Conservation (phyloP, 1,140 invertebrate genomes). For the Himalopsyche phryganea region DNA sequence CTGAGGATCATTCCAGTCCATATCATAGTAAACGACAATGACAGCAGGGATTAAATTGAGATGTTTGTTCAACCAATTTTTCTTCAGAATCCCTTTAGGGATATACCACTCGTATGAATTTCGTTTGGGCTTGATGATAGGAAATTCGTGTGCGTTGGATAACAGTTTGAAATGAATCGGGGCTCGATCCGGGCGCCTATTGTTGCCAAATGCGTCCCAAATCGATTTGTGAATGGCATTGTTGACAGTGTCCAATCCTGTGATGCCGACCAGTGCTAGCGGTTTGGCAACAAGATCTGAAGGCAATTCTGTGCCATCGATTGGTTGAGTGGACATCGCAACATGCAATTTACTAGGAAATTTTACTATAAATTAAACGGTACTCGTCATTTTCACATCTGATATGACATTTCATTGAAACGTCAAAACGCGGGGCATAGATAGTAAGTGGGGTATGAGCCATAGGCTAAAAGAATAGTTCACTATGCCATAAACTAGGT, state of each 20-base stretch:
- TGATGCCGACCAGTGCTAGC: conserved; percentile 77
- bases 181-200: conserved; percentile 73
- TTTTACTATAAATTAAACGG: neutral
- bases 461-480: too few relatives aligned
- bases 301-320: conserved; percentile 65
- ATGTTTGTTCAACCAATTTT: conserved; percentile 95
- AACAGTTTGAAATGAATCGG: conserved; percentile 82
- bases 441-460: too few relatives aligned
- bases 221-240: conserved; percentile 86
- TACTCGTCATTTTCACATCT: neutral
- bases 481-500: too few relatives aligned
- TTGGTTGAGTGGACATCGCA: conserved; percentile 47
- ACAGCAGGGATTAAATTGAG: conserved; percentile 86
- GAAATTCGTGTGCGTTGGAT: conserved; percentile 78
- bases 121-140: conserved; percentile 84
- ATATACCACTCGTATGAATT: conserved; percentile 94
- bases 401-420: too few relatives aligned
- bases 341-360: neutral
- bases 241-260: conserved; percentile 78
- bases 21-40: conserved; percentile 91
- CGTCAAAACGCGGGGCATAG: too few relatives aligned
- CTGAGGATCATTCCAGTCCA: conserved; percentile 92
- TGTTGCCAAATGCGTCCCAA: conserved; percentile 88
- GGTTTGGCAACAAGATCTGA: conserved; percentile 74
- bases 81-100: conserved; percentile 93